Conservation (phyloP, 2,888 invertebrate species). For the Pocota personata region DNA sequence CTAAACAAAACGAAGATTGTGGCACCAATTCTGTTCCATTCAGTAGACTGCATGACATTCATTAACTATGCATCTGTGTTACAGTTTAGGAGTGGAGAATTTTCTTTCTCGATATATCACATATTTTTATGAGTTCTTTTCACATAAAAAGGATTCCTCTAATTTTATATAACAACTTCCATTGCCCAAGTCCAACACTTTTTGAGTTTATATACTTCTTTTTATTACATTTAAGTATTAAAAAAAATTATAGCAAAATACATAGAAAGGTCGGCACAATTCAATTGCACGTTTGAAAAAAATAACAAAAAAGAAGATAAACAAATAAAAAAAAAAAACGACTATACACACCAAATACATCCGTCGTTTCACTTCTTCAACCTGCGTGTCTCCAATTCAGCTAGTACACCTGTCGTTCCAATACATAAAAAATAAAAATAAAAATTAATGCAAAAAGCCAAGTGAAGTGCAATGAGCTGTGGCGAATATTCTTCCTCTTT, state of each 20-base stretch:
- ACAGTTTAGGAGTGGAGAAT: not conserved
- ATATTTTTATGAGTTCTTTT: not conserved
- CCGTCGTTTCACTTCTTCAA: conserved; percentile 5
- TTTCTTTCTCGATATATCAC: not conserved
- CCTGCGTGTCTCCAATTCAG: conserved; percentile 22
- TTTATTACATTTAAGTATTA: conserved; percentile 44
- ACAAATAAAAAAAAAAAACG: conserved; percentile 20
- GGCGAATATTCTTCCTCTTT: conserved; percentile 16
- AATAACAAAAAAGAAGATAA: conserved; percentile 12
- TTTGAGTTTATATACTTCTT: conserved; percentile 24
- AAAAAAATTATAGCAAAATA: conserved; percentile 46
- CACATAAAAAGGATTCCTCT: not conserved
- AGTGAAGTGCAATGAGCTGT: conserved; percentile 69
- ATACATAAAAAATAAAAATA: conserved; percentile 22
- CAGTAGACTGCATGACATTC: not conserved
- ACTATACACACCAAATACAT: conserved; percentile 53
- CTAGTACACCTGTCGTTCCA: conserved; percentile 57
- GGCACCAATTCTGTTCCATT: not conserved
- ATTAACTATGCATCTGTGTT: conserved; percentile 12
- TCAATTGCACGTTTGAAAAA: conserved; percentile 38
- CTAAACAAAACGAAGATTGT: not conserved
- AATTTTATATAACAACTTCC: not conserved
- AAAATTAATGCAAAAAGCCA: conserved; percentile 55
- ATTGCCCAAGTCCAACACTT: not conserved
- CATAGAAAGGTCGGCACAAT: conserved; percentile 49